Base-by-base conservation (phyloP, 2,888 invertebrate species). In the Formica aserva region DNA sequence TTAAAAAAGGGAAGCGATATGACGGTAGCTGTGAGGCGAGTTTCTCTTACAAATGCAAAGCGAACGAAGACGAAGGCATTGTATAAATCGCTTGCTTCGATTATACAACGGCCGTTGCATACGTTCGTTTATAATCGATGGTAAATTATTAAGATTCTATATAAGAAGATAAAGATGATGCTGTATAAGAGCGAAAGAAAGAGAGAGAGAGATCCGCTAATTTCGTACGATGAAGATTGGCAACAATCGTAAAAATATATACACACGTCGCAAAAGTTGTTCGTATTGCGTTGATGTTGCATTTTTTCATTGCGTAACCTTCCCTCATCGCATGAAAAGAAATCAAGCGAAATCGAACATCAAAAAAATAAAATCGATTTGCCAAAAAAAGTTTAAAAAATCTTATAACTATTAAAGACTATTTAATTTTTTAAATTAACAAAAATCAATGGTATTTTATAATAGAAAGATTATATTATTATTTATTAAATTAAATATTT, bases 41-140 rank as follows among this genome's bases (percentile, higher is more conserved):
- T 83, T 89, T 85, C 55, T 89, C 86, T 89, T 87, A 84, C 85
- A 85, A 89, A 84, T 71, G 84, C 85, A 87, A 83, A 83, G 72
- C 55, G 38, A 29, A 63, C 18, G 84, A 62, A 60, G 66, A 82
- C 26, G 32, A 29, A 87, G 60, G 90, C 90, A 91, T 90, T 90
- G 92, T 76, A 26, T 91, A 92, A 78, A 92, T 91, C 83, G 90
- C 88, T 88, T 62, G 88, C 87, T 90, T 88, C 77, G 85, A 87
- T 82, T 85, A 75, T 62, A 74, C 72, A 62, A 77, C 38, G 77
- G n/a, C n/a, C 52, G 41, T 2, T 22, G 18, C 52, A 55, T 29
- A 38, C 26, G 48, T n/a, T 48, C 52, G 52, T 52, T 52, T 41
- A 26, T 29, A 66, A 77, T 66, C 55, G 38, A 77, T 26, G 66